Evolutionary conservation across 2,797 vertebrate species (phyloP), one percentile per base, ranked within the genome.

Genomic region (Urosaurus nigricauda): DNA sequence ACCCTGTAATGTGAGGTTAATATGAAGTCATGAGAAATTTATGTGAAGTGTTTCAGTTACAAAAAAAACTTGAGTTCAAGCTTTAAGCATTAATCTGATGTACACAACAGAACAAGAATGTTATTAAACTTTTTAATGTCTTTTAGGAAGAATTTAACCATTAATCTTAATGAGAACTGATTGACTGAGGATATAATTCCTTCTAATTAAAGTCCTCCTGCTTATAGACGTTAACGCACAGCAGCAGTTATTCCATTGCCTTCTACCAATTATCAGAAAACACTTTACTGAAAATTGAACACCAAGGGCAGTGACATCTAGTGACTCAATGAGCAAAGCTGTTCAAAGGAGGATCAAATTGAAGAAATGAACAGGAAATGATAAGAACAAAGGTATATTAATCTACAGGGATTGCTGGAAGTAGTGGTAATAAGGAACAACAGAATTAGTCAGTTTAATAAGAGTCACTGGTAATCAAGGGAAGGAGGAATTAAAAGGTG

Each of bases 121-220:
- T 1, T 85, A 90, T 87, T 8, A 92, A 88, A 89, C 79, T 68
- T 75, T 56, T 68, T 82, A 75, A 75, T 81, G 26, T 68, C 79
- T 71, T 74, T 87, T 79, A 5, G 26, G 26, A 83, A 56, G 19
- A 5, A 43, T 24, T 35, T 79, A 82, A 79, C 53, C 8, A 81
- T 26, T 4, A 92, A 84, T 37, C 68, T 65, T 26, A 91, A 74
- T 88, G 78, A 0, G 8, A 13, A 88, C 85, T 0, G 14, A 77
- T 0, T 73, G 7, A 84, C 47, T 90, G 60, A 89, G 86, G 79
- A 92, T 16, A 65, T 4, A 16, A 84, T 74, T 88, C 87, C 14
- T 87, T 65, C 78, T 88, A 58, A 89, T 87, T 89, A 86, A 91
- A 93, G 43, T 73, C 40, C 35, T 84, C 89, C 71, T 7, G 87